These are phyloP conservation scores for Heliconius charithonia DNA, from an alignment of 2,888 invertebrate genomes.

Conservation along the genomic window DNA sequence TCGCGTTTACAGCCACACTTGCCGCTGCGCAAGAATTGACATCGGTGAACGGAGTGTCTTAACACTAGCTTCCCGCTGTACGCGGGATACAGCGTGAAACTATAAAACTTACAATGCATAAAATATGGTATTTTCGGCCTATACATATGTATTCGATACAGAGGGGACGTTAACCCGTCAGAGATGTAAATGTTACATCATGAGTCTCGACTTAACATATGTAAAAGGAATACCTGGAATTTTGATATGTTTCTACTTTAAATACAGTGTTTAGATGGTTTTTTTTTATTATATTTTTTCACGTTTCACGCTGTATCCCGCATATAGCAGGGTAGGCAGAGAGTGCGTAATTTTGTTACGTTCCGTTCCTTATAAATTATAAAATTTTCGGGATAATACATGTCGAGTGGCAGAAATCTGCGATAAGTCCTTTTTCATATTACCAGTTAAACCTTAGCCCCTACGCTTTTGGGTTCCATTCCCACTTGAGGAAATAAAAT, in stretches of 20 bases:
- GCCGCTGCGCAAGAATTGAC: too few relatives aligned
- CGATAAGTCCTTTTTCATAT: too few relatives aligned
- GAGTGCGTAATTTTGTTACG: not conserved
- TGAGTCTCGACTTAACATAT: conserved; percentile 30
- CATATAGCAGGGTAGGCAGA: not conserved
- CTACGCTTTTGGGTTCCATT: too few relatives aligned
- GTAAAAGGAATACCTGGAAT: conserved; percentile 26
- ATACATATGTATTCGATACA: conserved; percentile 63
- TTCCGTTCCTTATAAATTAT: not conserved
- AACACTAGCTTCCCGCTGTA: not conserved
- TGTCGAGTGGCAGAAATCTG: too few relatives aligned
- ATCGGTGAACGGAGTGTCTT: not conserved
- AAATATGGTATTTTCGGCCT: conserved; percentile 70
- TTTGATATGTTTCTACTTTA: conserved; percentile 6
- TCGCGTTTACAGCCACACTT: too few relatives aligned
- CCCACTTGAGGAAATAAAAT: too few relatives aligned
- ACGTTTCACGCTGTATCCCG: not conserved
- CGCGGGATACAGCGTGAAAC: not conserved
- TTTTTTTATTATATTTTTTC: not conserved
- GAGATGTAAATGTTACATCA: conserved; percentile 41
- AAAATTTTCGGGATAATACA: too few relatives aligned
- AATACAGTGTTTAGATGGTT: not conserved
- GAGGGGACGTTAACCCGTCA: conserved; percentile 73
- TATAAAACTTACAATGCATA: conserved; percentile 61
- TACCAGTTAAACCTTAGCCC: too few relatives aligned